Evolutionary conservation across 1,140 invertebrate genomes (phyloP).

Genomic region (Aphidius gifuensis): DNA sequence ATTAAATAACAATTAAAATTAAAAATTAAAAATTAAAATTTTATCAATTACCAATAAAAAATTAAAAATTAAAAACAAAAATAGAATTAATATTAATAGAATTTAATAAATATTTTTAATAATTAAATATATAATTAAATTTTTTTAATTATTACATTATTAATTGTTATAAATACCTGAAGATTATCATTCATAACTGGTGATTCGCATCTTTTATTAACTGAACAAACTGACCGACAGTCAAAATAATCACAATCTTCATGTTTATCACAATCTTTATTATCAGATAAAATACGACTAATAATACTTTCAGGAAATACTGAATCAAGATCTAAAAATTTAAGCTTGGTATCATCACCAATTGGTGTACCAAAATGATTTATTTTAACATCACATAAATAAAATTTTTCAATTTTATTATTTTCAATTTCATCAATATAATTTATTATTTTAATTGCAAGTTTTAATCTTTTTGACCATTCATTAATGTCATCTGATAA

Average conservation of each 20-base stretch:
- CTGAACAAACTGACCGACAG: conserved; percentile 60
- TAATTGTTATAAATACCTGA: conserved; percentile 44
- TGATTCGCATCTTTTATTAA: conserved; percentile 53
- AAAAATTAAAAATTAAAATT: no score
- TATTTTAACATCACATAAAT: conserved; percentile 67
- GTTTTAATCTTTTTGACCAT: conserved; percentile 49
- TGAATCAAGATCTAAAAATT: conserved; percentile 62
- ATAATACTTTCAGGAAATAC: conserved; percentile 55
- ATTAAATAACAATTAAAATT: not conserved
- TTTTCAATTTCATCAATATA: conserved; percentile 60
- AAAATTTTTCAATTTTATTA: conserved; percentile 58
- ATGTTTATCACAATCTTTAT: conserved; percentile 53
- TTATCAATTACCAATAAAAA: no score
- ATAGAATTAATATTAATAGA: not conserved
- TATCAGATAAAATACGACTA: conserved; percentile 48
- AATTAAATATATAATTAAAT: conserved; percentile 1
- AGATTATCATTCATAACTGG: conserved; percentile 64
- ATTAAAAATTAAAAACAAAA: not conserved
- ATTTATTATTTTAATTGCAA: conserved; percentile 62
- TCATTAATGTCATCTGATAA: conserved; percentile 41
- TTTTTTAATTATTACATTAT: not conserved
- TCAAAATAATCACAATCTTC: conserved; percentile 67
- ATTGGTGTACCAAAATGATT: conserved; percentile 63
- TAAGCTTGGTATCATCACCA: conserved; percentile 54
- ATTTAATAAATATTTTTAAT: conserved; percentile 1